Conservation (phyloP, 2,113 vertebrate genomes). For the Sturnus vulgaris region DNA sequence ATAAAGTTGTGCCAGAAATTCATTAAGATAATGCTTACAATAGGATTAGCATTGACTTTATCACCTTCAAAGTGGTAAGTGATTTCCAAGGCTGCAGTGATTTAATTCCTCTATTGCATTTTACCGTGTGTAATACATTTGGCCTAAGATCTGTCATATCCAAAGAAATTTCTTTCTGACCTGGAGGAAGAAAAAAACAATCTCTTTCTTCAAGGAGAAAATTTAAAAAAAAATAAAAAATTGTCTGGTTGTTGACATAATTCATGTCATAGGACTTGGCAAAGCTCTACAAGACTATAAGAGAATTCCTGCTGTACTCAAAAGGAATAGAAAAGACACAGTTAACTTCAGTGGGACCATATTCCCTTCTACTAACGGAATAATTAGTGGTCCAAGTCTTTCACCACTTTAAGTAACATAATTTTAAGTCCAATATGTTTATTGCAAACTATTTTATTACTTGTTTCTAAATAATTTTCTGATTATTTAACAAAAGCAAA, state of each 20-base stretch:
- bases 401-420: neutral
- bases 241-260: neutral
- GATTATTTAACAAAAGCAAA: neutral
- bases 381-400: neutral
- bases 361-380: neutral
- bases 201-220: neutral
- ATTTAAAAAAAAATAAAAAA: neutral
- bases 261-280: neutral
- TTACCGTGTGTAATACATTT: neutral
- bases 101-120: neutral
- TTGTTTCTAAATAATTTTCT: neutral
- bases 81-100: neutral
- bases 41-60: neutral
- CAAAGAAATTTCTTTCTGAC: neutral
- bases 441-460: neutral
- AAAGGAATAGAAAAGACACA: neutral
- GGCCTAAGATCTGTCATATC: neutral
- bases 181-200: neutral
- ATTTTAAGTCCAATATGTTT: neutral
- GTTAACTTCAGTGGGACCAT: neutral
- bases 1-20: neutral
- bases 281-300: neutral
- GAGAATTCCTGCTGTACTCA: neutral
- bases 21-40: neutral
- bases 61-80: neutral